These are phyloP conservation scores for Meloidogyne chitwoodi DNA, from an alignment of 1,140 invertebrate species.

Conservation along the genomic window DNA sequence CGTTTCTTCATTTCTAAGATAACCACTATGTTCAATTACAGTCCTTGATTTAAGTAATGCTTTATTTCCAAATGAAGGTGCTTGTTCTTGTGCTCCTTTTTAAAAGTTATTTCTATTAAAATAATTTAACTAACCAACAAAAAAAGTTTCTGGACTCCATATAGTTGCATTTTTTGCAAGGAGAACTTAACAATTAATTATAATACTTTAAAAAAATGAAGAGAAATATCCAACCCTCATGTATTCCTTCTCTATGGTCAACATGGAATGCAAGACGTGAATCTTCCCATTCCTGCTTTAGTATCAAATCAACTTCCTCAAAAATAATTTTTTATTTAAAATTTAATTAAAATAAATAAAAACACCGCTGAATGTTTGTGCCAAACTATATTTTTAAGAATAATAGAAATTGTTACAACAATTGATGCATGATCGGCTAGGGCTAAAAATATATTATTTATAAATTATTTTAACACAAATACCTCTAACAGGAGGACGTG, in stretches of 20 bases:
- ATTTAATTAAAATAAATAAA: not conserved
- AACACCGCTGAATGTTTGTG: slow-evolving; percentile 40
- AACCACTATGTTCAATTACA: slow-evolving; percentile 29
- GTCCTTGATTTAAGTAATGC: not conserved
- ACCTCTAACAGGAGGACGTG: slow-evolving; percentile 51
- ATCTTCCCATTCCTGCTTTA: slow-evolving; percentile 57
- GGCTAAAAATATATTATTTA: slow-evolving; percentile 27
- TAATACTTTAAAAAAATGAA: not conserved
- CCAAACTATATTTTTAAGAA: slow-evolving; percentile 52
- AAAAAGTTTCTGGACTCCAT: slow-evolving; percentile 57
- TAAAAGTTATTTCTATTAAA: not conserved
- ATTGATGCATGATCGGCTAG: slow-evolving; percentile 52
- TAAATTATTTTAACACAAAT: not conserved
- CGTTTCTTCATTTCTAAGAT: slow-evolving; percentile 23
- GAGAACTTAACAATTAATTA: not conserved
- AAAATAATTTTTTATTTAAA: slow-evolving; percentile 1
- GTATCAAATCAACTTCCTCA: slow-evolving; percentile 52
- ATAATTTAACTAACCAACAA: slow-evolving; percentile 20
- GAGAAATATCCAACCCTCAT: slow-evolving; percentile 30
- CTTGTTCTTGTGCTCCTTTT: slow-evolving; percentile 13
- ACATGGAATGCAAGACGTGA: slow-evolving; percentile 52
- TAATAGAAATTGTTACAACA: slow-evolving; percentile 51
- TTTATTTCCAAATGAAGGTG: not conserved
- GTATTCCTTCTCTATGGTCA: slow-evolving; percentile 46
- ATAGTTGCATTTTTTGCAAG: slow-evolving; percentile 43